Conservation (phyloP, 1,140 invertebrate species). For the Papilio helenus region DNA sequence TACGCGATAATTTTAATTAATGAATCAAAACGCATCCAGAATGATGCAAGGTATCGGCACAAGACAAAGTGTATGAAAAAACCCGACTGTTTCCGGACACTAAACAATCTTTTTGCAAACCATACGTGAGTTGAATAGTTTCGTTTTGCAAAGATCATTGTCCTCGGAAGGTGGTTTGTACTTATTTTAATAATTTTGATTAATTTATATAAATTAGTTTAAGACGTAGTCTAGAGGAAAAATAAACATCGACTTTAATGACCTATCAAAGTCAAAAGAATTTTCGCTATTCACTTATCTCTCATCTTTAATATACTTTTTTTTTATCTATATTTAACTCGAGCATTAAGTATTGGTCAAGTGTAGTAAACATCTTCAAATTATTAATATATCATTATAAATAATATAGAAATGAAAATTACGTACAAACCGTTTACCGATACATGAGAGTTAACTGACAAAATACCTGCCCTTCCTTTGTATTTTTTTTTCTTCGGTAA, state of each 20-base stretch:
- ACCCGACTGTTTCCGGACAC: conserved; percentile 63
- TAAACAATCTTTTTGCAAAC: conserved; percentile 63
- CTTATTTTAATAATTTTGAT: background rate
- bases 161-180: conserved; percentile 27
- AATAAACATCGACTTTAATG: background rate
- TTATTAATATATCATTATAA: background rate
- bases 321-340: too few relatives aligned
- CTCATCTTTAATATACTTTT: too few relatives aligned
- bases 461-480: background rate
- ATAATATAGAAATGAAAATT: background rate
- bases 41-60: conserved; percentile 54
- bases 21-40: conserved; percentile 63
- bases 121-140: conserved; percentile 53
- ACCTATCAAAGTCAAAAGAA: background rate
- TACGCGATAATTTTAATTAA: conserved; percentile 71
- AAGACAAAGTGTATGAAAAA: conserved; percentile 50
- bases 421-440: background rate
- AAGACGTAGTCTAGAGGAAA: background rate
- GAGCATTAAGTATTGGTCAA: too few relatives aligned
- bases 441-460: background rate
- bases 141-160: conserved; percentile 41
- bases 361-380: background rate
- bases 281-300: too few relatives aligned
- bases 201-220: too few relatives aligned
- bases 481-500: background rate